Evolutionary conservation across 2,797 vertebrate genomes (phyloP), one percentile per base, ranked within the genome.

Genomic region (Philypnodon macrostomus): DNA sequence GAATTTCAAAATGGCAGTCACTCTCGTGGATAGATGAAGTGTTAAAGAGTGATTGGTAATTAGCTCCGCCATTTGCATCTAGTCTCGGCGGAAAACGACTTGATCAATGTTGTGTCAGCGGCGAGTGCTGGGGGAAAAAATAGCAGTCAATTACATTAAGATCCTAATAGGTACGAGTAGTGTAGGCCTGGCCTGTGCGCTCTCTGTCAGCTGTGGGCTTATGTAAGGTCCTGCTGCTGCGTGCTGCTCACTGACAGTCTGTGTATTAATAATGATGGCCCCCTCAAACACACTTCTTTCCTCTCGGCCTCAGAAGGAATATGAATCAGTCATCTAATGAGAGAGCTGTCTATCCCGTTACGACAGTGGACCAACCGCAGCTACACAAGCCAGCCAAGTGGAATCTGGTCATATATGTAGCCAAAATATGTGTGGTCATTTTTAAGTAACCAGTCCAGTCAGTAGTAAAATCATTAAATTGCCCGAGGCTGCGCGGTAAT

Each of bases 21-120:
- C 77, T 79, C 73, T 63, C 52, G 63, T 60, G 65, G 67, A 54
- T 70, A 77, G 73, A 67, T 74, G 59, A 66, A 85, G 83, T 85
- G 81, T 70, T 80, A 76, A 65, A 75, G 71, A 76, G 81, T 87
- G 88, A 86, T 85, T 79, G 76, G 83, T 87, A 87, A 88, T 89
- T 69, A 82, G 85, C 72, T 77, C 58, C 67, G 70, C 80, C 84
- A 78, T 83, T 89, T 87, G 77, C 78, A 77, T 87, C 63, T 47
- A 54, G 73, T 77, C 83, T 85, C 81, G 47, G 54, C 64, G 74
- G 83, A 61, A 61, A 71, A 55, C 34, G 48, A 59, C 55, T 69
- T 62, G 77, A 88, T 87, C 84, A 83, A 81, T 83, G 78, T 58
- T 75, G 70, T 75, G 81, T 84, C 75, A 77, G 70, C 7, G 79